Evolutionary conservation across 2,797 vertebrate genomes (phyloP).

Genomic region (Leuciscus waleckii): DNA sequence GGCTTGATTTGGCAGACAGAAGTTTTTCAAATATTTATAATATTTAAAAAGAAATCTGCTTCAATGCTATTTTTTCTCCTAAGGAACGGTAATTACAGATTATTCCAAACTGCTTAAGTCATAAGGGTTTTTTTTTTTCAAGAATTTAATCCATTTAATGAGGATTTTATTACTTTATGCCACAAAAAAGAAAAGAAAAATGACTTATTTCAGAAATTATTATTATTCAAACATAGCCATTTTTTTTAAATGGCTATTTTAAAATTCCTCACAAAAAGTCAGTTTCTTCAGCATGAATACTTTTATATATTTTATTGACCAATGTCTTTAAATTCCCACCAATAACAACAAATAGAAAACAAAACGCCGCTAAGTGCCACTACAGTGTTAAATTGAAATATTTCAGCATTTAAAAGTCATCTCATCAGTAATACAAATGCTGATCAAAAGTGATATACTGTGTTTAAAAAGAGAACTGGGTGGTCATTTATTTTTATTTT

Average conservation of each 20-base stretch:
- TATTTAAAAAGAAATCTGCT: background rate
- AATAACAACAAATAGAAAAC: background rate
- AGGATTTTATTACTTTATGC: too few relatives aligned
- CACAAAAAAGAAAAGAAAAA: background rate
- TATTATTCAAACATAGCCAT: background rate
- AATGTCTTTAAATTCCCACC: background rate
- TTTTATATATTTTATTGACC: background rate
- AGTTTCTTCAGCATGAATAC: background rate
- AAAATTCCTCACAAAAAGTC: background rate
- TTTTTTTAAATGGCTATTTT: background rate
- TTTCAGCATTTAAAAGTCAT: background rate
- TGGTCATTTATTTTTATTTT: background rate
- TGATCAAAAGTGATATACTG: background rate
- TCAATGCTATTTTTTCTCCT: background rate
- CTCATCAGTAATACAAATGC: background rate
- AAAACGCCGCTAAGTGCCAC: background rate
- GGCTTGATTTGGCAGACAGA: background rate
- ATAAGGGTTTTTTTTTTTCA: too few relatives aligned
- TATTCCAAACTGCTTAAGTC: background rate
- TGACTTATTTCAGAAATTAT: background rate
- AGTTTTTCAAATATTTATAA: background rate
- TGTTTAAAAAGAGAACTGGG: constrained; percentile 16
- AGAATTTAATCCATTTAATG: too few relatives aligned
- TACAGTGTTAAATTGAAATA: background rate
- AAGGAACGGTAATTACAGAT: background rate